Base-by-base conservation (phyloP, 1,140 invertebrate species). In the Drosophila mayri region DNA sequence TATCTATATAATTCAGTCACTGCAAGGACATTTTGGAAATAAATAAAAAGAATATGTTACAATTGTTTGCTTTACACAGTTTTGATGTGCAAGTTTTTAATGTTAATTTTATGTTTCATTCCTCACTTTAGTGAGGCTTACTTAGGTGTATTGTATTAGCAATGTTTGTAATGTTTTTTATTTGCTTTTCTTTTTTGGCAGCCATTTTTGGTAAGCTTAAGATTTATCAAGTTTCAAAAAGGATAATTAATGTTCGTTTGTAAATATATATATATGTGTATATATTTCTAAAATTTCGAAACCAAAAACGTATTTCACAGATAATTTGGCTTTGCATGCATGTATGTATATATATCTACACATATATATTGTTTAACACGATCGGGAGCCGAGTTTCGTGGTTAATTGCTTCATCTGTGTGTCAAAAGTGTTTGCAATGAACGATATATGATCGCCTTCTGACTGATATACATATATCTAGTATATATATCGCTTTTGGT, bases 11-110 rank as follows among this genome's bases (percentile, higher is more conserved):
- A 20, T 38, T 55, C n/a, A 10, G 32, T 30, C 8, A 55, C 60
- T 83, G 68, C 64, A 75, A 62, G 47, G 20, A 32, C 30, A 30
- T 60, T 38, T 38, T 28, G 25, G 3, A n/a, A 30, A 62, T 37
- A 87, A 87, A 87, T 77, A 88, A 87, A 87, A 87, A 87, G 76
- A 87, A 71, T 86, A 83, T 87, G 54, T 84, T 87, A 88, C 68
- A 87, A 77, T 79, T 57, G 70, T 75, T 87, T 88, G 76, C 76
- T 72, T 87, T 32, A 82, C 65, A 86, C 84, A 82, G 70, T 76
- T 78, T 65, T 61, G 28, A 14, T 79, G 81, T 79, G 81, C 74
- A 76, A 77, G 79, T 84, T 41, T 68, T 79, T 61, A 72, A 73
- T 73, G 70, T 73, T 73, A 73, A 73, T 73, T 60, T 55, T 71